Evolutionary conservation across 2,797 vertebrate genomes (phyloP).

Genomic region (Premnoplex brunnescens): DNA sequence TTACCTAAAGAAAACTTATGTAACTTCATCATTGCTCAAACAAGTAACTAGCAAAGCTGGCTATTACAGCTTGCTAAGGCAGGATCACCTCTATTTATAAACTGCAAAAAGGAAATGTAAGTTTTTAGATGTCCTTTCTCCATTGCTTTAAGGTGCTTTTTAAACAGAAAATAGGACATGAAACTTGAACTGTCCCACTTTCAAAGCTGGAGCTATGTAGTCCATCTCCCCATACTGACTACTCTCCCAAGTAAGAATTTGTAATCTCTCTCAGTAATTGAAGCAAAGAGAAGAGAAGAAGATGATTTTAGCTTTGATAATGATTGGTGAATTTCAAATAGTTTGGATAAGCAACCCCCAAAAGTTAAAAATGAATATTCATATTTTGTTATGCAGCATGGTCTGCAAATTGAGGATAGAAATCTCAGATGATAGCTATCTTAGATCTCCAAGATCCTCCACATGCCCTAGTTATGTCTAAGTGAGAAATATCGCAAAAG

Average conservation of each 20-base stretch:
- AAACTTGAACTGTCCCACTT: slow-evolving; percentile 20
- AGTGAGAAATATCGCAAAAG: neutral
- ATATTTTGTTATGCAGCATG: neutral
- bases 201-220: slow-evolving; percentile 15
- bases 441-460: slow-evolving; percentile 49
- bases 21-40: neutral
- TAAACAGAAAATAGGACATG: neutral
- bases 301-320: slow-evolving; percentile 58
- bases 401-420: slow-evolving; percentile 59
- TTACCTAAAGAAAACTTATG: slow-evolving; percentile 2
- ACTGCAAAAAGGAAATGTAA: neutral
- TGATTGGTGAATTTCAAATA: slow-evolving; percentile 12
- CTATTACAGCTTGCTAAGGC: neutral
- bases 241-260: slow-evolving; percentile 19
- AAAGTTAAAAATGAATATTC: slow-evolving; percentile 66
- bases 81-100: neutral
- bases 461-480: slow-evolving; percentile 55
- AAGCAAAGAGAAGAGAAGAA: neutral
- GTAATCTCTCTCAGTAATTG: neutral
- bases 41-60: neutral
- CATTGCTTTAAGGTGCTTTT: neutral
- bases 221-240: slow-evolving; percentile 1
- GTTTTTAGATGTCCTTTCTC: neutral
- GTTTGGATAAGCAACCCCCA: slow-evolving; percentile 46
- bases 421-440: slow-evolving; percentile 61